Conservation (phyloP, 2,113 vertebrate species). For the Caranx ignobilis region DNA sequence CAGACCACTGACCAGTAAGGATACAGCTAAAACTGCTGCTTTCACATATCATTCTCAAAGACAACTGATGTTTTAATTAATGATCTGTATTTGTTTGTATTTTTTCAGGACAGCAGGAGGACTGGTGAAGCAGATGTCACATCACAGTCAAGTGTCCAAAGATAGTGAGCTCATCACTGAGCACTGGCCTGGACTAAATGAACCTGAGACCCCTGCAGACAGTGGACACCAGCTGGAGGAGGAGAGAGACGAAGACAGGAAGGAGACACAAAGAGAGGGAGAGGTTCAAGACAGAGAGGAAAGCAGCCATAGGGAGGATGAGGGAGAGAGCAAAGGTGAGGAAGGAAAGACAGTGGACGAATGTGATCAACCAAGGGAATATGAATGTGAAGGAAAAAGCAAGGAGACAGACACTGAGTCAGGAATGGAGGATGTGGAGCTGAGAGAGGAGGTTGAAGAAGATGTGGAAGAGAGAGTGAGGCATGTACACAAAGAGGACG, state of each 20-base stretch:
- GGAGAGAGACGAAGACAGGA: not conserved
- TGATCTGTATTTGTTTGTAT: not conserved
- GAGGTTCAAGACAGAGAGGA: not conserved
- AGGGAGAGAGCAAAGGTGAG: conserved; percentile 1
- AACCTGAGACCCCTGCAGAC: conserved; percentile 10
- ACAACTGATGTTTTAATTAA: not conserved
- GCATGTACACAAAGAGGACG: conserved; percentile 1
- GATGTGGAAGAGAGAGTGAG: not conserved
- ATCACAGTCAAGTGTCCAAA: not conserved
- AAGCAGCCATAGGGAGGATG: not conserved
- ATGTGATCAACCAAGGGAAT: not conserved
- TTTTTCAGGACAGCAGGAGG: conserved; percentile 45
- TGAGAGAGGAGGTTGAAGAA: not conserved
- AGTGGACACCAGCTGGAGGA: conserved; percentile 8
- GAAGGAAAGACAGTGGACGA: not conserved
- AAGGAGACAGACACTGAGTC: not conserved
- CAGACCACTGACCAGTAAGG: conserved; percentile 42
- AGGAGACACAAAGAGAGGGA: not conserved
- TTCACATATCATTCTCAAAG: not conserved
- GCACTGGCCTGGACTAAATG: not conserved
- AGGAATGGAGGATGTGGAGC: conserved; percentile 9
- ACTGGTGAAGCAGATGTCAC: not conserved
- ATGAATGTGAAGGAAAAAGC: not conserved
- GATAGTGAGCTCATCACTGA: conserved; percentile 27
- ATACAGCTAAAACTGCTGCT: not conserved